phyloP scores from a whole-genome alignment of 2,113 vertebrate genomes.

The Mesoclemmys tuberculata region DNA sequence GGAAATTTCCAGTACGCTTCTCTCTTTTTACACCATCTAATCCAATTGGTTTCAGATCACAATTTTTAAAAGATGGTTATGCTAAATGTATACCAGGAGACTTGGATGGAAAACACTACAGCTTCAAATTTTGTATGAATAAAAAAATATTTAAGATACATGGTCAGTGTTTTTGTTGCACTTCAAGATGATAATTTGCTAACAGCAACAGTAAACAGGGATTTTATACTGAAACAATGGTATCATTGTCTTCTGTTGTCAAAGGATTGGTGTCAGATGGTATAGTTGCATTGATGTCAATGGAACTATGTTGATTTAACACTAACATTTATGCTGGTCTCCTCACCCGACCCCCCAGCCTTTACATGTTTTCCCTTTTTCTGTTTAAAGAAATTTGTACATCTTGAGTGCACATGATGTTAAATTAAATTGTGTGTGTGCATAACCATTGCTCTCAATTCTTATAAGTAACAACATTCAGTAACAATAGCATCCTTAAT shows the following conservation, averaged over 20 bases:
- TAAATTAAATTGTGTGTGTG: accelerated
- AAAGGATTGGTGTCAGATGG: not conserved
- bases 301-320: conserved; percentile 6
- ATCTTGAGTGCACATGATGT: not conserved
- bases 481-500: not conserved
- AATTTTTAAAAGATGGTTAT: not conserved
- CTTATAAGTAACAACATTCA: not conserved
- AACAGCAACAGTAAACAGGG: not conserved
- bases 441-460: not conserved
- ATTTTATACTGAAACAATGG: not conserved
- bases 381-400: not conserved
- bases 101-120: not conserved
- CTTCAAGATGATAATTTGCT: not conserved
- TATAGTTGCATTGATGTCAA: not conserved
- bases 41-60: not conserved
- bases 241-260: not conserved
- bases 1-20: conserved; percentile 12
- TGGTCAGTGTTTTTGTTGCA: not conserved
- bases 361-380: not conserved
- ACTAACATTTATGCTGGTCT: not conserved
- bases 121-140: not conserved
- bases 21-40: not conserved
- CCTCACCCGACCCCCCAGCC: not conserved
- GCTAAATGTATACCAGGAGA: not conserved
- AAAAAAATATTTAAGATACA: not conserved